A percentile compares a stretch with the other conserved stretches of the same genome.
Conservation (phyloP, 1,140 invertebrate genomes). For the Drosophila setifemur region DNA sequence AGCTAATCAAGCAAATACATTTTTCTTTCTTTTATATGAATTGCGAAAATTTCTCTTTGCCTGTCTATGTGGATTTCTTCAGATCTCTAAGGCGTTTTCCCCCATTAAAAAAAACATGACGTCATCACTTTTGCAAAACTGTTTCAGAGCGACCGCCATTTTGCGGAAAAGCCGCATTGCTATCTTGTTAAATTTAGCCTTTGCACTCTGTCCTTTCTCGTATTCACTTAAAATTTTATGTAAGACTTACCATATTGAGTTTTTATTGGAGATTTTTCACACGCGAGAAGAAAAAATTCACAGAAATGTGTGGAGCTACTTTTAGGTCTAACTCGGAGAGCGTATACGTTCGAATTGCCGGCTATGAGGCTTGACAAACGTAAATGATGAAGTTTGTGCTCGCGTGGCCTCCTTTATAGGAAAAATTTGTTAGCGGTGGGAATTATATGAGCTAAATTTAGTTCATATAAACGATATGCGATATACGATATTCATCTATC, state of each 20-base stretch:
- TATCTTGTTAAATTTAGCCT: neutral
- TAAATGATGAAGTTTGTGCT: constrained; percentile 35
- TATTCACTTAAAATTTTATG: neutral
- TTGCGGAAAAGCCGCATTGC: neutral
- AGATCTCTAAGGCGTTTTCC: neutral
- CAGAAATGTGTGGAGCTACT: constrained; percentile 46
- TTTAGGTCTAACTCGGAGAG: constrained; percentile 51
- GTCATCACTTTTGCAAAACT: constrained; percentile 38
- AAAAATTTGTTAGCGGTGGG: neutral
- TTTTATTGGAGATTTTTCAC: constrained; percentile 43
- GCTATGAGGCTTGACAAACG: constrained; percentile 76
- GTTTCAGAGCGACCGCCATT: constrained; percentile 9
- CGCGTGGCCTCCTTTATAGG: constrained; percentile 58
- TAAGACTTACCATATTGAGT: constrained; percentile 68
- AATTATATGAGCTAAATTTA: no score
- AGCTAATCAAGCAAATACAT: no score
- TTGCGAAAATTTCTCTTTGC: no score
- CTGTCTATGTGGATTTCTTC: no score
- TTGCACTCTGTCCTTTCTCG: neutral
- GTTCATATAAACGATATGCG: no score
- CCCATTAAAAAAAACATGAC: constrained; percentile 24
- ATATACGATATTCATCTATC: no score
- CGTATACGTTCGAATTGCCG: constrained; percentile 69
- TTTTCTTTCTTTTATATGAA: no score
- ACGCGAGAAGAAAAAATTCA: constrained; percentile 58